A percentile compares a stretch with the other conserved stretches of the same genome.
Evolutionary conservation across 2,797 vertebrate species (phyloP).

Genomic region (Parotocinclus haroldoi): DNA sequence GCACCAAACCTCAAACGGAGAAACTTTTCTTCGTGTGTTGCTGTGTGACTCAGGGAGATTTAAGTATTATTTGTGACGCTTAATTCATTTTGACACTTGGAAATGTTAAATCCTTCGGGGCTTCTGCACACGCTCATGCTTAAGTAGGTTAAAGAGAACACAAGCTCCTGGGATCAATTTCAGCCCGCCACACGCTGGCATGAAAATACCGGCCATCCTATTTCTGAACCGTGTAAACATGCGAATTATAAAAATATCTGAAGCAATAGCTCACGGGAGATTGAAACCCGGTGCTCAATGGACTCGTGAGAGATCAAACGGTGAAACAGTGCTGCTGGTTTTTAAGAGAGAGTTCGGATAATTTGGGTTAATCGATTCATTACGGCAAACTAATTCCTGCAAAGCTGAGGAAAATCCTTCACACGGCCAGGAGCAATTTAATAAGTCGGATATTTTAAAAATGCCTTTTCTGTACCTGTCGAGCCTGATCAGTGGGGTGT

Average conservation of each 20-base stretch:
- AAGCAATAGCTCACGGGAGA: background rate
- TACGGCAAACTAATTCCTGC: background rate
- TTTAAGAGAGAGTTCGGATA: background rate
- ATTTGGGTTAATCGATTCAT: background rate
- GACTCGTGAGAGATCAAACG: background rate
- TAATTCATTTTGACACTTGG: constrained; percentile 78
- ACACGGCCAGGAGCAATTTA: too few relatives aligned
- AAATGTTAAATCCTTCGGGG: constrained; percentile 76
- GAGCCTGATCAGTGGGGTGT: too few relatives aligned
- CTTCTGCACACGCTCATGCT: constrained; percentile 58
- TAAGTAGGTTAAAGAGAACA: constrained; percentile 78
- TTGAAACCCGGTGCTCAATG: background rate
- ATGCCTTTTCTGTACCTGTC: too few relatives aligned
- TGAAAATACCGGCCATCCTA: constrained; percentile 46
- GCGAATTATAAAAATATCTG: constrained; percentile 18
- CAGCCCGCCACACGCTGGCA: constrained; percentile 54
- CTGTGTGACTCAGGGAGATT: constrained; percentile 69
- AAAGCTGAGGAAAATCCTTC: background rate
- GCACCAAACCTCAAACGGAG: constrained; percentile 21
- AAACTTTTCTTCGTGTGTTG: constrained; percentile 33
- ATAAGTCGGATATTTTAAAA: too few relatives aligned
- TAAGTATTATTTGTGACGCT: constrained; percentile 72
- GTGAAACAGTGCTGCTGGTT: too few relatives aligned
- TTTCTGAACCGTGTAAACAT: constrained; percentile 42
- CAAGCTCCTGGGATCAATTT: constrained; percentile 70